Percentiles rank a stretch among this genome's conserved stretches.
phyloP scores from a whole-genome alignment of 64 coral and sea anemone species.

The Cladopsammia gracilis region DNA sequence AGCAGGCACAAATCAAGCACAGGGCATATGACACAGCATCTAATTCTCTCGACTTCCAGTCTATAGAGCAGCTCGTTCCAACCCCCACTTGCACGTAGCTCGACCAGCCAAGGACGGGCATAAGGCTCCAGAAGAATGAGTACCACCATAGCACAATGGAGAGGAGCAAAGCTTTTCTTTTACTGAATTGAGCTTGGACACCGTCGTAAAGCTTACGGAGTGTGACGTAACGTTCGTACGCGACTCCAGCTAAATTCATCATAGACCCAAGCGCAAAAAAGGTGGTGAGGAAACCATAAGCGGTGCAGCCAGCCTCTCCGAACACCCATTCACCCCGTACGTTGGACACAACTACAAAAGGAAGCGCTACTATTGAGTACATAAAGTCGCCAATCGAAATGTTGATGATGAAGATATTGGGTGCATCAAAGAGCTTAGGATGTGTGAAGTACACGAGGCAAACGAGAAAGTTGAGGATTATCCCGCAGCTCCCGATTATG shows the following conservation, averaged over 20 bases:
- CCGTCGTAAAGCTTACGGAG: not conserved
- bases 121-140: slow-evolving; percentile 33
- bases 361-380: slow-evolving; percentile 34
- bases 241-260: slow-evolving; percentile 21
- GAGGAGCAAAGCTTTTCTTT: not conserved
- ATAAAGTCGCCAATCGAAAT: slow-evolving; percentile 45
- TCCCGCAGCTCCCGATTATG: not conserved
- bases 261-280: slow-evolving; percentile 35
- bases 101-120: slow-evolving; percentile 51
- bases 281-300: slow-evolving; percentile 40
- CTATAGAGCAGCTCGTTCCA: slow-evolving; percentile 46
- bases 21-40: not conserved
- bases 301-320: slow-evolving; percentile 27
- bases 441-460: slow-evolving; percentile 9
- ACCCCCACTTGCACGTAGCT: slow-evolving; percentile 34
- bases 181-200: not conserved
- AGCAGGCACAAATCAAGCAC: slow-evolving; percentile 30
- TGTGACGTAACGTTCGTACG: slow-evolving; percentile 53
- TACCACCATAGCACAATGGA: slow-evolving; percentile 18
- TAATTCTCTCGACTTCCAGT: slow-evolving; percentile 14
- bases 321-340: slow-evolving; percentile 15
- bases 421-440: not conserved
- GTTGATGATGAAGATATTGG: slow-evolving; percentile 58
- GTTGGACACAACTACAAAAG: slow-evolving; percentile 9
- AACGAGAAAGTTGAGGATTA: slow-evolving; percentile 42